Conservation (phyloP, 2,888 invertebrate genomes). For the Amorpha juglandis region DNA sequence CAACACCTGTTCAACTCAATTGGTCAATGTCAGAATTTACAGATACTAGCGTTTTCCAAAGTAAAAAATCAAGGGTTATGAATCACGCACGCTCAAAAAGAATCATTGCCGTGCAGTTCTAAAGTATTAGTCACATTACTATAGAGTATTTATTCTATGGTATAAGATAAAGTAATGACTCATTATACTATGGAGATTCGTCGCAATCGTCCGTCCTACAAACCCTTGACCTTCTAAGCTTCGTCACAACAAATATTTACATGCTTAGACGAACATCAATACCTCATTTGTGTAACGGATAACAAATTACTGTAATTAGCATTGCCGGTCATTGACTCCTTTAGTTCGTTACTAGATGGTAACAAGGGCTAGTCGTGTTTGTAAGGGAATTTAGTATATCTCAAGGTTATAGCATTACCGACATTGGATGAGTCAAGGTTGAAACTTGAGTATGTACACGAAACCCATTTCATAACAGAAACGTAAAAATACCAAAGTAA, state of each 20-base stretch:
- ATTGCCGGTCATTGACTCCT: conserved; percentile 9
- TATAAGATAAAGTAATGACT: neutral
- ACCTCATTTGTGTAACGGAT: conserved; percentile 2
- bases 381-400: neutral
- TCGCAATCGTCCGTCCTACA: neutral
- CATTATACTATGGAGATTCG: neutral
- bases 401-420: neutral
- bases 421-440: neutral
- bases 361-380: neutral
- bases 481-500: conserved; percentile 1
- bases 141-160: too few species aligned
- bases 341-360: neutral
- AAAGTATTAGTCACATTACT: neutral
- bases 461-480: neutral
- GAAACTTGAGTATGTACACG: neutral
- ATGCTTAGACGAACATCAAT: neutral
- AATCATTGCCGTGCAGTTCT: neutral
- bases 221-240: neutral
- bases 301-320: conserved; percentile 4
- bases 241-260: neutral
- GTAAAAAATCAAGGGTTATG: neutral
- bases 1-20: conserved; percentile 2
- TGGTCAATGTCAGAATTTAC: neutral
- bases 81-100: neutral
- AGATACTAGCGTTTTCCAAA: neutral